Evolutionary conservation across 1,140 invertebrate genomes (phyloP).

Genomic region (Achroia grisella): DNA sequence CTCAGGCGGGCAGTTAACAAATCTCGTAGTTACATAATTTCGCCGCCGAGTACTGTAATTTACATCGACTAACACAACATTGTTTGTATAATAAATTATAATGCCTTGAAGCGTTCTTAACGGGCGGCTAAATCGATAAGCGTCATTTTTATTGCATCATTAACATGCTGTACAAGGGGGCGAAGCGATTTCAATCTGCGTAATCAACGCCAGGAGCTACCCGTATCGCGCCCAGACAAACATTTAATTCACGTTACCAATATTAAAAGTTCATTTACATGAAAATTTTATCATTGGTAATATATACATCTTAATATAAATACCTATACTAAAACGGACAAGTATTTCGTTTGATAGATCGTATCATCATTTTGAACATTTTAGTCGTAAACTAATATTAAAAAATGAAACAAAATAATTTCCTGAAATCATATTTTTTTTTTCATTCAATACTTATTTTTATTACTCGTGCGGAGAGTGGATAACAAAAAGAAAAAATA

Average conservation of each 20-base stretch:
- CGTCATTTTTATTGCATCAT: slow-evolving; percentile 67
- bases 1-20: slow-evolving; percentile 50
- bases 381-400: too few species aligned
- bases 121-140: slow-evolving; percentile 62
- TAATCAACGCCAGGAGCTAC: slow-evolving; percentile 61
- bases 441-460: slow-evolving; percentile 20
- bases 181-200: slow-evolving; percentile 60
- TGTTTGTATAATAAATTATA: slow-evolving; percentile 59
- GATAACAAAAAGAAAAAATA: slow-evolving; percentile 32
- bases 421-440: slow-evolving; percentile 16
- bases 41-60: slow-evolving; percentile 44
- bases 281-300: too few species aligned
- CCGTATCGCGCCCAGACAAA: slow-evolving; percentile 33
- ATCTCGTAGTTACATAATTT: slow-evolving; percentile 51
- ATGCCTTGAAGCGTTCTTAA: slow-evolving; percentile 54
- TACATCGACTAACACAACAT: slow-evolving; percentile 39
- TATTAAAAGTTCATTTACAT: slow-evolving; percentile 6
- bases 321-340: too few species aligned
- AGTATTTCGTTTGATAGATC: too few species aligned
- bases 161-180: slow-evolving; percentile 54
- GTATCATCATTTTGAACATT: too few species aligned
- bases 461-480: slow-evolving; percentile 31
- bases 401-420: too few species aligned
- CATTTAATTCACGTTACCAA: slow-evolving; percentile 36
- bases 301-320: too few species aligned